These are phyloP conservation scores for Euglossa dilemma DNA, from an alignment of 1,140 invertebrate species.

Conservation along the genomic window DNA sequence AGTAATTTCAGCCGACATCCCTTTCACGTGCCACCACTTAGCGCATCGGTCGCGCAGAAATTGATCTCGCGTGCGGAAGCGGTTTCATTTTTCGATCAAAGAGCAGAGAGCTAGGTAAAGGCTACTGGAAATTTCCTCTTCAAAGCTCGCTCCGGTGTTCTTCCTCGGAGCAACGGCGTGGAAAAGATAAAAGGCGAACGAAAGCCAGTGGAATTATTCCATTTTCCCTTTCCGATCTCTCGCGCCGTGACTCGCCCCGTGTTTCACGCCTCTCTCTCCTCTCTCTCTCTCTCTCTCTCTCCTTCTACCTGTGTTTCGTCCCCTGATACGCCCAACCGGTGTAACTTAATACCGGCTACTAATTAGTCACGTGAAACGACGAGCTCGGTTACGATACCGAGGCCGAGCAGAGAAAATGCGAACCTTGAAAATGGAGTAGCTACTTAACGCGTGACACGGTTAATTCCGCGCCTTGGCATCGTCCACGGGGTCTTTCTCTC, in stretches of 20 bases:
- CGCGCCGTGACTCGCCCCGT: no score
- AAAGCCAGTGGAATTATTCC: neutral
- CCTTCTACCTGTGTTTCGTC: no score
- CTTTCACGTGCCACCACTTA: constrained; percentile 8
- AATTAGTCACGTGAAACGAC: constrained; percentile 50
- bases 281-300: neutral
- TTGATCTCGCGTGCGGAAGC: neutral
- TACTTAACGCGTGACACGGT: constrained; percentile 39
- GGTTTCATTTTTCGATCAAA: neutral
- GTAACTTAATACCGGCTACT: constrained; percentile 45
- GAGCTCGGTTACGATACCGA: constrained; percentile 16
- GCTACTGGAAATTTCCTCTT: constrained; percentile 18
- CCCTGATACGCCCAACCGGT: constrained; percentile 1
- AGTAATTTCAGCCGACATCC: neutral
- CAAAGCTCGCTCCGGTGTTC: neutral
- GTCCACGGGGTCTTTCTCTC: neutral
- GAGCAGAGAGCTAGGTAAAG: neutral
- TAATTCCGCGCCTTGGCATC: constrained; percentile 24
- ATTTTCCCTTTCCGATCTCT: neutral
- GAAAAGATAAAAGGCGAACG: neutral
- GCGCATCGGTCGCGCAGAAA: constrained; percentile 1
- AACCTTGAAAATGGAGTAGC: constrained; percentile 28
- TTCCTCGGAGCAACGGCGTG: neutral
- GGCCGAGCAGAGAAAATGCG: constrained; percentile 24
- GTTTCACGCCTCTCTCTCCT: neutral